Evolutionary conservation across 1,140 invertebrate species (phyloP), one percentile per base, ranked within the genome.

Genomic region (Venturia canescens): DNA sequence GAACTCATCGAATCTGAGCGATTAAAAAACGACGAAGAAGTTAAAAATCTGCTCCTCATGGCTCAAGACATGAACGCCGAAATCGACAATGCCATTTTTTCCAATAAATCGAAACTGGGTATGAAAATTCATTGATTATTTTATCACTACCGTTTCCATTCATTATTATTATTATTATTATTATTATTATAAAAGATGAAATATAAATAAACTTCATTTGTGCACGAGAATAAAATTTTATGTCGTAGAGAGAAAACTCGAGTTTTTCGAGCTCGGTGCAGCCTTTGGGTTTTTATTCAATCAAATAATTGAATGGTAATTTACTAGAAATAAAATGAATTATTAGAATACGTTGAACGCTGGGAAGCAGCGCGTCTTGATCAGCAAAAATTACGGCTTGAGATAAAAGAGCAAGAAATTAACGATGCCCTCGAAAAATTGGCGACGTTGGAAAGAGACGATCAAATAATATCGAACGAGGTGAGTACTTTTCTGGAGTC

Each of bases 361-460:
- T 87, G 86, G 87, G 87, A 88, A 79, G 78, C 83, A 0, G 84
- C 84, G n/a, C 83, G 84, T 79, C n/a, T 88, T 0, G 83, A 86
- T 13, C 83, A 88, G 44, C 83, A 88, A 66, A 83, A 82, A 29
- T 82, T 86, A 4, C 70, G 82, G 26, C 18, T 82, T 15, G 21
- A 78, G 4, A 38, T 79, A 11, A 50, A 83, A 80, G 86, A 87
- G 75, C 80, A 79, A 21, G 34, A 84, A 31, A 69, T 86, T 16
- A 5, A 82, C 0, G 63, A 87, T 27, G 63, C 84, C 34, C 60
- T 88, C 38, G 76, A 27, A 26, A 76, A 85, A 21, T 84, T 60
- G 44, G 70, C 44, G 6, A 82, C 76, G 15, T 77, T 26, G 34
- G 74, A 87, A 27, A 77, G 75, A 31, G 67, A 77, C 1, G 87